phyloP scores from a whole-genome alignment of 2,888 invertebrate genomes.

The Agonum fuliginosum region DNA sequence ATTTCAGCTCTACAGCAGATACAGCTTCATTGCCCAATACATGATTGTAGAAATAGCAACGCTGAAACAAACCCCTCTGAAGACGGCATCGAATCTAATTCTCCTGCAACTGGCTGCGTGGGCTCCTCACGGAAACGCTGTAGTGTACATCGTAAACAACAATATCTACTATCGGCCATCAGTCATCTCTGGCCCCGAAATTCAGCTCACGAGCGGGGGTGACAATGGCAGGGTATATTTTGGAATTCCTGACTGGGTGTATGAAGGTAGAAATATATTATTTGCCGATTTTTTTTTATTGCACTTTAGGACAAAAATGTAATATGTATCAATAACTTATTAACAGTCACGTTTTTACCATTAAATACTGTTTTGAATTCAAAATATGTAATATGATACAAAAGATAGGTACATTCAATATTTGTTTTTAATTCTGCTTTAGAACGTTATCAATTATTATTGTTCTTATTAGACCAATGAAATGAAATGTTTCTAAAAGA shows the following conservation, averaged over 20 bases:
- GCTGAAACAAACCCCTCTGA: slow-evolving; percentile 71
- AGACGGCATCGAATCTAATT: slow-evolving; percentile 69
- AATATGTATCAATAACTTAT: too few species aligned
- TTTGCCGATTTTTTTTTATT: too few species aligned
- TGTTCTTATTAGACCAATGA: too few species aligned
- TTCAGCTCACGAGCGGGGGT: slow-evolving; percentile 80
- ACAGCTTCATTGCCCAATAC: slow-evolving; percentile 86
- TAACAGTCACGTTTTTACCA: too few species aligned
- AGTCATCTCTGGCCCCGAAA: slow-evolving; percentile 72
- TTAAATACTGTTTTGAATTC: too few species aligned
- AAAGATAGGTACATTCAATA: too few species aligned
- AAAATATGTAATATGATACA: too few species aligned
- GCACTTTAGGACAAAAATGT: not conserved
- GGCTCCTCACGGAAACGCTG: slow-evolving; percentile 83
- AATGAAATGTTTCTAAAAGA: too few species aligned
- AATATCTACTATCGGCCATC: slow-evolving; percentile 84
- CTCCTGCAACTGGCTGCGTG: slow-evolving; percentile 84
- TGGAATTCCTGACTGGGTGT: slow-evolving; percentile 96
- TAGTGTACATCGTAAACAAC: slow-evolving; percentile 83
- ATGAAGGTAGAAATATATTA: slow-evolving; percentile 85
- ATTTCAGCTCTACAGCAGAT: slow-evolving; percentile 84
- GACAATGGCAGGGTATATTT: slow-evolving; percentile 81
- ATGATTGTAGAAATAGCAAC: slow-evolving; percentile 79
- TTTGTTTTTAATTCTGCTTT: too few species aligned
- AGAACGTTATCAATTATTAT: too few species aligned